Evolutionary conservation across 2,113 vertebrate species (phyloP), one percentile per base, ranked within the genome.

Genomic region (Scophthalmus maximus): DNA sequence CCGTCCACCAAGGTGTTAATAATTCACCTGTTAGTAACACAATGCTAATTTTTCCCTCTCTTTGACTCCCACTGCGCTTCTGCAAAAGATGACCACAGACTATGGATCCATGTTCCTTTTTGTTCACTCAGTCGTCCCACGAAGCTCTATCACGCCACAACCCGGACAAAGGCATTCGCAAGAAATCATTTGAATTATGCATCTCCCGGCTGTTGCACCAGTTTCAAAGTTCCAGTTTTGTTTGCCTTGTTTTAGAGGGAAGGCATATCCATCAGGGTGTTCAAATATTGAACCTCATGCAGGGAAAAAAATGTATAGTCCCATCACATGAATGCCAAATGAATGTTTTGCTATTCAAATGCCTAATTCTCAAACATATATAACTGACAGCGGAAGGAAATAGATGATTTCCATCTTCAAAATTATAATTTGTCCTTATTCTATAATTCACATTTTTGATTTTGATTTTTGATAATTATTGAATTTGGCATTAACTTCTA

Each of bases 201-300:
- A 46, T 44, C 52, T 34, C 9, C 8, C 25, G 38, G 17, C 29
- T 20, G 6, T 36, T 36, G 14, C 34, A 36, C 11, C 34, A 36
- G 2, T 12, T 9, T 36, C 34, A 8, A n/a, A n/a, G n/a, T n/a
- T n/a, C n/a, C n/a, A n/a, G 30, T 42, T 65, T 73, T 50, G 38
- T 46, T 58, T 70, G 38, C 58, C 57, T 73, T 73, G 44, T 74
- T 78, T 52, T 47, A 44, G 30, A 81, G 60, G 75, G 11, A 68
- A 74, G 46, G 40, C 44, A 5, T 40, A 70, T 76, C 32, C 64
- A 52, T 72, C n/a, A 8, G 59, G 47, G 68, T 68, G 50, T 57
- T 96, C 94, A 94, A 80, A 93, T 96, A 95, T 95, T 94, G 94
- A 95, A 94, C 94, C 94, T 94, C 94, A 93, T 92, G 91, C 92